A percentile compares a stretch with the other conserved stretches of the same genome.
Evolutionary conservation across 2,888 invertebrate species (phyloP).

Genomic region (Macrosoma leucophasiata): DNA sequence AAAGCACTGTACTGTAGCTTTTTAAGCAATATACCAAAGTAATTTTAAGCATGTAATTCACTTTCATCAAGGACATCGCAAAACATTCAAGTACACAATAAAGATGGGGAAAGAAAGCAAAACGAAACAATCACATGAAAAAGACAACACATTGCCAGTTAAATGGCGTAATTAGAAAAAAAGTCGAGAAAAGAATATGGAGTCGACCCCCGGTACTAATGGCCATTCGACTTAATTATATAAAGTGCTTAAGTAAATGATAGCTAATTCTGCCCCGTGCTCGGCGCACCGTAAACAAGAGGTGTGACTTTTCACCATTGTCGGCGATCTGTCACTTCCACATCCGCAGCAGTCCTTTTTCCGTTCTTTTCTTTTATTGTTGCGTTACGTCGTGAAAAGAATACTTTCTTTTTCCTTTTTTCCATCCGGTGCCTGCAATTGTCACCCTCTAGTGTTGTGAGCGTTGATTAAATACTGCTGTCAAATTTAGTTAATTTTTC

Average conservation of each 20-base stretch:
- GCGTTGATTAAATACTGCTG: constrained; percentile 68
- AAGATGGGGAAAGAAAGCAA: too few species aligned
- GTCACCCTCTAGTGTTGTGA: constrained; percentile 65
- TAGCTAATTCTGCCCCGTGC: constrained; percentile 64
- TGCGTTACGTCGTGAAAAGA: constrained; percentile 66
- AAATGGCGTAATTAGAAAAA: constrained; percentile 50
- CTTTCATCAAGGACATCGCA: too few species aligned
- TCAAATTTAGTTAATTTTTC: constrained; percentile 60
- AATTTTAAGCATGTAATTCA: too few species aligned
- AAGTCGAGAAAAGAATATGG: constrained; percentile 48
- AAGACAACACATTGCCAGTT: constrained; percentile 34
- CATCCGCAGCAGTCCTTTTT: constrained; percentile 65
- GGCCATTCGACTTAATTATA: constrained; percentile 68
- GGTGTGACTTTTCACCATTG: constrained; percentile 74
- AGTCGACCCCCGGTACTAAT: constrained; percentile 56
- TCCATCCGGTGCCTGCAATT: constrained; percentile 60
- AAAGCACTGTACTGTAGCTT: too few species aligned
- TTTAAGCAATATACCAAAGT: too few species aligned
- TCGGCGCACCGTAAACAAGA: constrained; percentile 65
- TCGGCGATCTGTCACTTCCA: constrained; percentile 73
- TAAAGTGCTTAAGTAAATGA: constrained; percentile 75
- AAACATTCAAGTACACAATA: too few species aligned
- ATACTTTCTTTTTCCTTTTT: constrained; percentile 55
- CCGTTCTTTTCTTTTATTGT: constrained; percentile 64
- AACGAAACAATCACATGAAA: constrained; percentile 18